Conservation (phyloP, 1,140 invertebrate species). For the Aporrectodea caliginosa region DNA sequence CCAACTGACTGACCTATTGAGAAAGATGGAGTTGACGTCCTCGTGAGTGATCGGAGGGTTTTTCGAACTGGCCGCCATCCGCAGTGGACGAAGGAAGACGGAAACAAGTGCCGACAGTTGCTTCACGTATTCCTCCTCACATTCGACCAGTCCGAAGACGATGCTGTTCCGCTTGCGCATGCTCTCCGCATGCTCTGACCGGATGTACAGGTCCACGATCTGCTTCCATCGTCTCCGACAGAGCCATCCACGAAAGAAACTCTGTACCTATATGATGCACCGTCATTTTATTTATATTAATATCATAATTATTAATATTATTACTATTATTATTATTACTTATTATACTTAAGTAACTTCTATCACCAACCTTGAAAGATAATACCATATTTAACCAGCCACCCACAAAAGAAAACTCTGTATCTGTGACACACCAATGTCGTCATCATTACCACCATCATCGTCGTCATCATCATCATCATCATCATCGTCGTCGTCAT, state of each 20-base stretch:
- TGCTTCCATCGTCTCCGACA: constrained; percentile 91
- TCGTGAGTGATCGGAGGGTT: constrained; percentile 89
- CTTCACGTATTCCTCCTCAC: constrained; percentile 74
- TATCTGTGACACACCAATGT: no score
- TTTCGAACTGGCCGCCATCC: constrained; percentile 87
- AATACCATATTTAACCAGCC: no score
- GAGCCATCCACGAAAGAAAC: constrained; percentile 89
- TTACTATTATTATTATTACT: no score
- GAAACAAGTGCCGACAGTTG: constrained; percentile 86
- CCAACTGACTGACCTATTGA: no score
- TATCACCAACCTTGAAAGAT: no score
- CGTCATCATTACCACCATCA: no score
- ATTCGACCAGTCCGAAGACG: constrained; percentile 86
- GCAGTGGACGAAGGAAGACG: constrained; percentile 85
- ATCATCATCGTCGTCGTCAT: background rate
- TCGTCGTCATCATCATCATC: background rate
- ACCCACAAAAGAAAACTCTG: no score
- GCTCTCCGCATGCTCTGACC: constrained; percentile 87
- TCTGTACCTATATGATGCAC: constrained; percentile 65
- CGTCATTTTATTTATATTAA: no score
- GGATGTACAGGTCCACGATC: constrained; percentile 92
- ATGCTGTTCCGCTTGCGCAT: constrained; percentile 90
- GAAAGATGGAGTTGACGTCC: constrained; percentile 90
- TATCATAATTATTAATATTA: no score
- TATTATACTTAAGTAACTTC: no score